Evolutionary conservation across 1,140 invertebrate genomes (phyloP), one percentile per base, ranked within the genome.

Genomic region (Heliconius hermathena): DNA sequence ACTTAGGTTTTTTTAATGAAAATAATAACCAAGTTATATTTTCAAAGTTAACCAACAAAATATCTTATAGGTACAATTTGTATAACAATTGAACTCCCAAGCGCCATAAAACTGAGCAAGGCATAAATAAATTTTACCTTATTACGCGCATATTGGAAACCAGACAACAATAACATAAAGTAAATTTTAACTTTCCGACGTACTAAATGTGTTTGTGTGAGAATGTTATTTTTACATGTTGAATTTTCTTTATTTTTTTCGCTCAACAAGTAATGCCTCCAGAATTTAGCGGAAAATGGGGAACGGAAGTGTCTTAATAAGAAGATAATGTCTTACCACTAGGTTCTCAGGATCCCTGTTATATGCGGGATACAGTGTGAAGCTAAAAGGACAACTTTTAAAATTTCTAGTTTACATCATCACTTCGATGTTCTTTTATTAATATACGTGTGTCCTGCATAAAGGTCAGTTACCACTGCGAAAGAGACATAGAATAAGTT

Each of bases 101-200:
- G 49, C 57, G 71, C 79, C 29, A 77, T 74, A 77, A 81, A 76
- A 81, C 75, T 76, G 29, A 38, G 73, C 77, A 77, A 76, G 75
- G 57, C 71, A 71, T 81, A 81, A 81, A 81, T 81, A 79, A 74
- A 74, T 79, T 57, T 46, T 49, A 77, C 75, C 57, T 77, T 77
- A 82, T 74, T 79, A 77, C 71, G 66, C 54, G 57, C 71, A 76
- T 80, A 74, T 80, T 76, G 74, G 78, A 71, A 75, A 76, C 11
- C 46, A 38, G 78, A 80, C 41, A 73, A 76, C 78, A 76, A 76
- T 80, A 66, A 66, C 60, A 22, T 77, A 49, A 71, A 77, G 36
- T 77, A 71, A 71, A 38, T 77, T 77, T 74, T 52, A 26, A 74
- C 18, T 52, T 74, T 74, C n/a, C 26, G 41, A 13, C 8, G 20